Evolutionary conservation across 2,888 invertebrate species (phyloP).

Genomic region (Stramonita haemastoma): DNA sequence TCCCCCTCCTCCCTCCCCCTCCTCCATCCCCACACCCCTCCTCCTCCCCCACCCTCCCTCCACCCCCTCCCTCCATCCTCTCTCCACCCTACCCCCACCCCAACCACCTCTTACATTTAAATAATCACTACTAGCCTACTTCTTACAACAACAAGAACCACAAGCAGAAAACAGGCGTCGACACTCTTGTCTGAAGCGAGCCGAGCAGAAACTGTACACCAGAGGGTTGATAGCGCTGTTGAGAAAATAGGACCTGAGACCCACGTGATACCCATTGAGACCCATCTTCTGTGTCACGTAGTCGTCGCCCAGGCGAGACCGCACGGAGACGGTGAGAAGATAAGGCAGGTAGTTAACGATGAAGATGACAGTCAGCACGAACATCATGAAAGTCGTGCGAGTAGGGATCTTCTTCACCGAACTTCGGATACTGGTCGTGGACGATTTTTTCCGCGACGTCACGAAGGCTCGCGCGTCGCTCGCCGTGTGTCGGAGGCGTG

Average conservation of each 20-base stretch:
- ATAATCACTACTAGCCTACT: too few relatives aligned
- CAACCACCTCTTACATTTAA: too few relatives aligned
- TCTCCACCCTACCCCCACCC: too few relatives aligned
- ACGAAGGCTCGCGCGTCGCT: too few relatives aligned
- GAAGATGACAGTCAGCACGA: constrained; percentile 45
- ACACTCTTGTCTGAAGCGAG: constrained; percentile 57
- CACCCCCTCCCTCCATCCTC: too few relatives aligned
- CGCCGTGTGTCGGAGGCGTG: too few relatives aligned
- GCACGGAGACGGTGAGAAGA: constrained; percentile 42
- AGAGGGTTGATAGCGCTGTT: constrained; percentile 62
- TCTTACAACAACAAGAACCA: too few relatives aligned
- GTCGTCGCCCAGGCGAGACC: background rate
- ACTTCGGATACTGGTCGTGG: background rate
- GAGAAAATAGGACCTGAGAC: constrained; percentile 61
- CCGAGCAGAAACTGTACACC: constrained; percentile 62
- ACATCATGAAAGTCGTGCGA: constrained; percentile 28
- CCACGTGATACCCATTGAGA: constrained; percentile 53
- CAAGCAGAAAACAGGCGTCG: constrained; percentile 1
- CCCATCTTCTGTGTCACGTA: background rate
- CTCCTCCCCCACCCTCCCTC: too few relatives aligned
- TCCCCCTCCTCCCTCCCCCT: background rate
- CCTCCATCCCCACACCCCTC: too few relatives aligned
- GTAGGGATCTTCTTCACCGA: constrained; percentile 7
- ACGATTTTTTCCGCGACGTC: background rate
- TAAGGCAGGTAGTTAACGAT: constrained; percentile 50